A percentile compares a stretch with the other conserved stretches of the same genome.
These are phyloP conservation scores for Trachurus trachurus DNA, from an alignment of 2,797 vertebrate genomes.

Conservation along the genomic window DNA sequence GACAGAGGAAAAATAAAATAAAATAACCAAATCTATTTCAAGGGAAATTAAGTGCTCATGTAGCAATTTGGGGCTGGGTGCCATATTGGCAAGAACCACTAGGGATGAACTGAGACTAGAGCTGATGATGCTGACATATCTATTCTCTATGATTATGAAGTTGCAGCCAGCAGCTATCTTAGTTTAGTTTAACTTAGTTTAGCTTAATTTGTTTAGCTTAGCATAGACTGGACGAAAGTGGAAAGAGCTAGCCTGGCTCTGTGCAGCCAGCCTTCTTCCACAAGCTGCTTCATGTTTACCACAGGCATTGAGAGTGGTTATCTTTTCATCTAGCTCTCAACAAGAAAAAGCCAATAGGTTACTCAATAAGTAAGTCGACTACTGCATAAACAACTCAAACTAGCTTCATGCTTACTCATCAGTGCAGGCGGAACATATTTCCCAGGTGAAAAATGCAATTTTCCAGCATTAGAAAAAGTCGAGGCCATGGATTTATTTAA, in stretches of 20 bases:
- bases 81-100: neutral
- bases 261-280: neutral
- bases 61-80: neutral
- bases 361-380: neutral
- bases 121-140: too few relatives aligned
- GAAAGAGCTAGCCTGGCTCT: neutral
- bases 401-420: neutral
- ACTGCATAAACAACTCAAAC: neutral
- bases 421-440: conserved; percentile 2
- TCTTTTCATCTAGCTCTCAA: neutral
- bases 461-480: neutral
- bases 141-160: neutral
- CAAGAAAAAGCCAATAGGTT: neutral
- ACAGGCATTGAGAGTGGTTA: neutral
- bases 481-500: conserved; percentile 8
- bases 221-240: neutral
- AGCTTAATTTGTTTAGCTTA: neutral
- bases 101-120: too few relatives aligned
- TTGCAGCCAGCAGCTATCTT: neutral
- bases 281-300: neutral
- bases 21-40: neutral
- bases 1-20: neutral
- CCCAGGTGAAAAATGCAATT: neutral
- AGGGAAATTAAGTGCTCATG: neutral
- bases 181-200: too few relatives aligned